A percentile compares a stretch with the other conserved stretches of the same genome.
Conservation (phyloP, 2,888 invertebrate genomes). For the Parnassius orleans region DNA sequence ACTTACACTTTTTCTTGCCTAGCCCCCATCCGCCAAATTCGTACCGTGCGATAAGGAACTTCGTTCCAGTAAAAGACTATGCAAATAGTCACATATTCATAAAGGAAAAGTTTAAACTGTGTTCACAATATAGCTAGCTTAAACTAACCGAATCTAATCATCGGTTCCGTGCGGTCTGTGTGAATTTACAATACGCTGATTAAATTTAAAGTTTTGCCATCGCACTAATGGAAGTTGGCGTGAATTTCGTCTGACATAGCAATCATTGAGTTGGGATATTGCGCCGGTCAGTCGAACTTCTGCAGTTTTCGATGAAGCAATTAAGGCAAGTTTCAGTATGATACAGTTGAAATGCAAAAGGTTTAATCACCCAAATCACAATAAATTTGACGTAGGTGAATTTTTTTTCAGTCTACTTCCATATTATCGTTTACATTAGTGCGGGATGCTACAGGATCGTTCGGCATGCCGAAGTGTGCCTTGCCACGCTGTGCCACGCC, state of each 20-base stretch:
- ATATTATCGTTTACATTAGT: no score
- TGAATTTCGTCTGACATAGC: constrained; percentile 34
- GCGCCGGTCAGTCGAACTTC: constrained; percentile 29
- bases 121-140: constrained; percentile 22
- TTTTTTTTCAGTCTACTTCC: no score
- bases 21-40: no score
- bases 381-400: no score
- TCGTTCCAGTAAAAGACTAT: no score
- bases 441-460: no score
- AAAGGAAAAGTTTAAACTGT: constrained; percentile 2
- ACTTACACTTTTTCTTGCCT: no score
- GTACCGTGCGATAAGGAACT: no score
- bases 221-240: constrained; percentile 39
- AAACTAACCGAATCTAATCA: constrained; percentile 67
- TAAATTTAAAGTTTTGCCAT: constrained; percentile 61
- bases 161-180: constrained; percentile 35
- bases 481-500: no score
- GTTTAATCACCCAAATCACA: no score
- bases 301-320: constrained; percentile 35
- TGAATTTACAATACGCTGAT: constrained; percentile 57
- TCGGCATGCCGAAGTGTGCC: no score
- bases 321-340: constrained; percentile 35
- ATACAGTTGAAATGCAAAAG: neutral
- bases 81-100: no score
- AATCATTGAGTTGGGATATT: constrained; percentile 26